phyloP scores from a whole-genome alignment of 2,113 vertebrate species.

The Taxidea taxus region DNA sequence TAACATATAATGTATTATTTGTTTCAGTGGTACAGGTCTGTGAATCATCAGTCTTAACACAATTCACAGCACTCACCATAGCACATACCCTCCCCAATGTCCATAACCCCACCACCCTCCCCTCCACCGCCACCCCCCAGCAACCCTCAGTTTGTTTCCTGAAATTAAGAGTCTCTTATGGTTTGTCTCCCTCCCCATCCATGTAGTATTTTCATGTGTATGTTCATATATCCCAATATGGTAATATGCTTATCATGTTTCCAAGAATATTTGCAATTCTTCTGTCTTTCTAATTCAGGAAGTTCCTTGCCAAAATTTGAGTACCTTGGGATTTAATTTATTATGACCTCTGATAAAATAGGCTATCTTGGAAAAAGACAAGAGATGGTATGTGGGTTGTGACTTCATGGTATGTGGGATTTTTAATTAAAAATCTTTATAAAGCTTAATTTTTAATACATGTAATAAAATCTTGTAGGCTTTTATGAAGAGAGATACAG shows the following conservation, averaged over 20 bases:
- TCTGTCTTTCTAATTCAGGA: not conserved
- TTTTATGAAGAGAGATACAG: conserved; percentile 13
- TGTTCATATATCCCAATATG: not conserved
- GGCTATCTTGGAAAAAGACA: not conserved
- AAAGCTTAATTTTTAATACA: conserved; percentile 9
- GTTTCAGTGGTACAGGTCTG: too few relatives aligned
- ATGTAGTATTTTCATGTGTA: not conserved
- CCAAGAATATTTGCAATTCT: not conserved
- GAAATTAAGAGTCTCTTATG: too few relatives aligned
- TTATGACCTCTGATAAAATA: not conserved
- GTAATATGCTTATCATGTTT: not conserved
- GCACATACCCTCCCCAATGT: too few relatives aligned
- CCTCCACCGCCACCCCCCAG: too few relatives aligned
- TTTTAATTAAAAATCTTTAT: not conserved
- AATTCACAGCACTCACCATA: too few relatives aligned
- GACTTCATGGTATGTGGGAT: not conserved
- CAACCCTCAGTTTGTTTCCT: too few relatives aligned
- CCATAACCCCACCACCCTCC: too few relatives aligned
- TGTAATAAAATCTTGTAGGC: not conserved
- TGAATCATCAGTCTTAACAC: too few relatives aligned
- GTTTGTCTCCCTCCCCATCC: too few relatives aligned
- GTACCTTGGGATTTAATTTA: not conserved
- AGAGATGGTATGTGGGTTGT: not conserved
- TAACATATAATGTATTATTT: too few relatives aligned
- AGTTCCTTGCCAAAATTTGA: not conserved